Base-by-base conservation (phyloP, 2,888 invertebrate species). In the Scelioninae gen. 2 region DNA sequence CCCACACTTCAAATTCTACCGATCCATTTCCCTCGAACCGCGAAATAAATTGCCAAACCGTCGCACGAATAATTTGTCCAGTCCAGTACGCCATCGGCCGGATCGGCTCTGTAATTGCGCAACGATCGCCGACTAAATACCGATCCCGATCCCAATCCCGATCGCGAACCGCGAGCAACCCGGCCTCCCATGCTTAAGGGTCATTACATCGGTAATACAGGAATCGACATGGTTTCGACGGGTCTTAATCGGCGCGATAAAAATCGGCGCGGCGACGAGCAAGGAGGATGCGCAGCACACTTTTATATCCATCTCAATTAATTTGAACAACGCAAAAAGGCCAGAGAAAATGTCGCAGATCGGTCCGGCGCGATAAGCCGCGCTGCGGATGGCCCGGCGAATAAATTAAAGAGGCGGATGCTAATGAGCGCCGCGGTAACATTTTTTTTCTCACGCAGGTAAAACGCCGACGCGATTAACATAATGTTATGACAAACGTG, bases 401-500 rank as follows among this genome's bases (percentile, higher is more conserved):
- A 68, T 68, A 67, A 73, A 73, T 69, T 68, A 73, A 67, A 57
- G 39, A 61, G 61, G 33, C 64, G 58, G 64, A 63, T 69, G 73
- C 68, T 69, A 73, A 71, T 64, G 71, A 65, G 71, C 64, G 52
- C 28, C 31, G 16, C 4, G 58, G 41, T 45, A 71, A 65, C 64
- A 64, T 64, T 71, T 65, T 60, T 73, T 68, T 74, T 69, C 74
- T 69, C 74, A 74, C 74, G 74, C 64, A 52, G 48, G 46, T 52
- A 53, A 68, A 58, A 65, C 35, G 53, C 60, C 64, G 53, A 48
- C 52, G 28, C 50, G 68, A 73, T 69, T 69, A 60, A 64, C 73
- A 73, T 73, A 73, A 73, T 73, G 63, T 69, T 69, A 57, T 69
- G 73, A 69, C 73, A 63, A 65, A 68, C 68, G 55, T 64, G 69